Conservation (phyloP, 2,888 invertebrate genomes). For the Apocheima hispidaria region DNA sequence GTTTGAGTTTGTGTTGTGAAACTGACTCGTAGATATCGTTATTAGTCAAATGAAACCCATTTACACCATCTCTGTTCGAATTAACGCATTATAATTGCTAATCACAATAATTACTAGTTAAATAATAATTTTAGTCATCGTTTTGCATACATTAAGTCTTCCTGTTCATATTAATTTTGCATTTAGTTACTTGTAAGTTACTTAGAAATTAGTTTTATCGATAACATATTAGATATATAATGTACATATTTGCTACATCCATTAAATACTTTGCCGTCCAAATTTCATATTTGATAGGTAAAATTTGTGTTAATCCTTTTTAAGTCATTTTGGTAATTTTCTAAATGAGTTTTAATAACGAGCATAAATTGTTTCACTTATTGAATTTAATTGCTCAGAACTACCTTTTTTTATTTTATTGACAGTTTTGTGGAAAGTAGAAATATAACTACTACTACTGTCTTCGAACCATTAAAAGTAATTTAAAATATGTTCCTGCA, state of each 20-base stretch:
- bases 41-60: conserved; percentile 4
- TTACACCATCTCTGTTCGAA: conserved; percentile 11
- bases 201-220: conserved; percentile 56
- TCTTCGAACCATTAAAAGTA: neutral
- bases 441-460: conserved; percentile 32
- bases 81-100: conserved; percentile 29
- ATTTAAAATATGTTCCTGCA: conserved; percentile 18
- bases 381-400: neutral
- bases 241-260: conserved; percentile 63
- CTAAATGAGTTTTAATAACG: neutral
- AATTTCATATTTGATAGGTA: conserved; percentile 54
- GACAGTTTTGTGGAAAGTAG: neutral
- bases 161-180: conserved; percentile 78
- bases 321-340: conserved; percentile 30
- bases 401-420: neutral
- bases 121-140: conserved; percentile 62
- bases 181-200: conserved; percentile 78
- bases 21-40: conserved; percentile 5
- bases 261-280: conserved; percentile 69
- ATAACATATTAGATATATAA: conserved; percentile 48
- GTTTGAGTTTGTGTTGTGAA: conserved; percentile 13
- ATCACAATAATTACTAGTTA: conserved; percentile 47
- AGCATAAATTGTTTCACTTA: neutral
- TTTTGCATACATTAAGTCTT: conserved; percentile 72
- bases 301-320: conserved; percentile 3